Percentiles rank a stretch among this genome's conserved stretches.
phyloP scores from a whole-genome alignment of 1,140 invertebrate species.

The Eumaeus atala region DNA sequence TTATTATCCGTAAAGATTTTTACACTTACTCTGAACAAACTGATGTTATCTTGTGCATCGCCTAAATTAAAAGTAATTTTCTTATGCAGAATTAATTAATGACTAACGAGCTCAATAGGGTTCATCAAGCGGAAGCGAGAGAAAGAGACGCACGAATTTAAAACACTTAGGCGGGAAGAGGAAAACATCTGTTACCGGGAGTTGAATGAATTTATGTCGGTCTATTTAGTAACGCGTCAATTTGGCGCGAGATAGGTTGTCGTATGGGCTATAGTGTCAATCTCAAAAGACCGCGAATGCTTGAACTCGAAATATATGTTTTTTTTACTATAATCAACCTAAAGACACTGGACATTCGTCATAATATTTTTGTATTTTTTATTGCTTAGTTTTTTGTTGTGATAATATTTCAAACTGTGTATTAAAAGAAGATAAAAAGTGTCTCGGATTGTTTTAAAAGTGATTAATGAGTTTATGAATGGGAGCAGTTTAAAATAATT shows the following conservation, averaged over 20 bases:
- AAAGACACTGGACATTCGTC: no score
- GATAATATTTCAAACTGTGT: slow-evolving; percentile 21
- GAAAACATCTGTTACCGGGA: slow-evolving; percentile 39
- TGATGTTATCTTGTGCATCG: slow-evolving; percentile 52
- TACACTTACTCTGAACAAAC: slow-evolving; percentile 28
- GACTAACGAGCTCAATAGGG: slow-evolving; percentile 73
- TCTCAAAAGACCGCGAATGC: slow-evolving; percentile 54
- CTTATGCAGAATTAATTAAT: slow-evolving; percentile 74
- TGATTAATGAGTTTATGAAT: slow-evolving; percentile 49
- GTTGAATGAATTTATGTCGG: slow-evolving; percentile 72
- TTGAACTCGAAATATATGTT: neutral
- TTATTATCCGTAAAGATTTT: slow-evolving; percentile 32
- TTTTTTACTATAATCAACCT: neutral
- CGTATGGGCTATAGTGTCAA: slow-evolving; percentile 25
- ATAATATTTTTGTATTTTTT: slow-evolving; percentile 1
- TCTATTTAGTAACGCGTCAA: slow-evolving; percentile 71
- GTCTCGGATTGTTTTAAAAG: slow-evolving; percentile 42
- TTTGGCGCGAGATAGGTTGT: slow-evolving; percentile 68
- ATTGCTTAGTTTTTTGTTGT: slow-evolving; percentile 14
- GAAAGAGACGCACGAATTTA: slow-evolving; percentile 34
- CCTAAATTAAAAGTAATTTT: slow-evolving; percentile 74
- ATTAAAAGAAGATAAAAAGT: slow-evolving; percentile 49
- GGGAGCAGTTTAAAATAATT: slow-evolving; percentile 47
- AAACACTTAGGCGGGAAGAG: slow-evolving; percentile 22
- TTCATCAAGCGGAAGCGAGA: slow-evolving; percentile 68